These are phyloP conservation scores for Epinephelus fuscoguttatus DNA, from an alignment of 2,113 vertebrate species.

Conservation along the genomic window DNA sequence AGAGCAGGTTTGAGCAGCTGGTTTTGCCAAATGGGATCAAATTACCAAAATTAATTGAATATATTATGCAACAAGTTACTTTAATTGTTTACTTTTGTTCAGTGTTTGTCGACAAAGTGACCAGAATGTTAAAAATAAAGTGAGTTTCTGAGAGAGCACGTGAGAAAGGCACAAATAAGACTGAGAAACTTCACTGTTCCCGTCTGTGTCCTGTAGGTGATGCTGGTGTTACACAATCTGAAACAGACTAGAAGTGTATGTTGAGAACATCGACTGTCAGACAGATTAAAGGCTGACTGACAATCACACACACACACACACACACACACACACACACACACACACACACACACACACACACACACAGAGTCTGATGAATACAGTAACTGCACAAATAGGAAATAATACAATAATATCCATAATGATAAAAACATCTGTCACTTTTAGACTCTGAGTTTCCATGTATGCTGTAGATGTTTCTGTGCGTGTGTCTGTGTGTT, in stretches of 20 bases:
- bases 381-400: background rate
- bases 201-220: conserved; percentile 55
- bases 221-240: conserved; percentile 63
- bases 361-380: background rate
- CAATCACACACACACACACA: background rate
- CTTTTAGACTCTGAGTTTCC: background rate
- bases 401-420: background rate
- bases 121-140: background rate
- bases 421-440: background rate
- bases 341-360: background rate
- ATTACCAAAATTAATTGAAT: background rate
- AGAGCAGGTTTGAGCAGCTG: background rate
- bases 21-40: background rate
- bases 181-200: conserved; percentile 31
- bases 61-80: background rate
- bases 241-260: background rate
- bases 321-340: background rate
- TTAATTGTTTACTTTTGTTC: background rate
- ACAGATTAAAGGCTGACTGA: conserved; percentile 23
- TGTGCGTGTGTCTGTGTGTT: background rate
- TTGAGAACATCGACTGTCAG: conserved; percentile 1
- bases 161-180: too few relatives aligned
- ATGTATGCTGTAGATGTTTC: background rate
- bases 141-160: too few relatives aligned
- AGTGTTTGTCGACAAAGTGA: conserved; percentile 18